Conservation (phyloP, 2,113 vertebrate species). For the Steatornis caripensis region DNA sequence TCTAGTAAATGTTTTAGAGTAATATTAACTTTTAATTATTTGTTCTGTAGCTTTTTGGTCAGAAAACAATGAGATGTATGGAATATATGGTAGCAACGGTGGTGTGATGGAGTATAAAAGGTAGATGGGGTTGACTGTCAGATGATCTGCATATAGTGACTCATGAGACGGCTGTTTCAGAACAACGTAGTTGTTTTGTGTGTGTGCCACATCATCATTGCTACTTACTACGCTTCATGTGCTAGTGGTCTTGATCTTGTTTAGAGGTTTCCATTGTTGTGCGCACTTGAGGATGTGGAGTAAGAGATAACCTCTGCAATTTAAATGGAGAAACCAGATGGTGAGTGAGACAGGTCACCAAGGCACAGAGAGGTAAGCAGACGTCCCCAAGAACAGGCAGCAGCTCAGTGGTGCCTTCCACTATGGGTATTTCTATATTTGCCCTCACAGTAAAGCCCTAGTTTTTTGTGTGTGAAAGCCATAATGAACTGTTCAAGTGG, state of each 20-base stretch:
- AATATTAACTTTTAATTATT: neutral
- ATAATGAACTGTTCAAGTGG: neutral
- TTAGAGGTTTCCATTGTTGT: slow-evolving; percentile 10
- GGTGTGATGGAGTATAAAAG: neutral
- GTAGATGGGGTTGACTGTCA: neutral
- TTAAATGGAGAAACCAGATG: neutral
- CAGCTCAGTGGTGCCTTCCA: neutral
- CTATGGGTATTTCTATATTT: neutral
- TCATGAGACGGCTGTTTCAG: neutral
- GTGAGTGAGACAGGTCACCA: neutral
- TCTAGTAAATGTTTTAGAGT: neutral
- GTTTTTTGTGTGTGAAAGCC: neutral
- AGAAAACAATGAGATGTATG: neutral
- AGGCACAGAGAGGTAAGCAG: neutral
- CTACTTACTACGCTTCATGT: neutral
- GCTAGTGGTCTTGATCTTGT: neutral
- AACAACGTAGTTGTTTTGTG: neutral
- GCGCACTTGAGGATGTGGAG: neutral
- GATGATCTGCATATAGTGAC: neutral
- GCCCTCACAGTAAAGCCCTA: neutral
- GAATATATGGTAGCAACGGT: neutral
- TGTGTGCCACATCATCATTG: neutral
- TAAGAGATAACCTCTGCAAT: neutral
- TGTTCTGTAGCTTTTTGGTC: neutral
- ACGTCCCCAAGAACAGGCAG: neutral